phyloP scores from a whole-genome alignment of 2,113 vertebrate species.

The Prunella himalayana region DNA sequence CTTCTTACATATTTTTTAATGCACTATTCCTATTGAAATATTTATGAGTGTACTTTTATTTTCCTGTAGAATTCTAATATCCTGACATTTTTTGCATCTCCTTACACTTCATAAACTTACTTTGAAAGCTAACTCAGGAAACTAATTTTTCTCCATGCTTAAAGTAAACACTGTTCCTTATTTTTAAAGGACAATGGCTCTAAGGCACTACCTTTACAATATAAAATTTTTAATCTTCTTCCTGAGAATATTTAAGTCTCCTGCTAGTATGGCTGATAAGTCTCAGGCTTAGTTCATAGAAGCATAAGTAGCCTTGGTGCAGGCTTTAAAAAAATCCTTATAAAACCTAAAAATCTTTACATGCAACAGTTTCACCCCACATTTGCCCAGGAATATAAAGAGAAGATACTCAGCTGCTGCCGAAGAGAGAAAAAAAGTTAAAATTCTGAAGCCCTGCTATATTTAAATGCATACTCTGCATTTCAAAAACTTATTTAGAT shows the following conservation, averaged over 20 bases:
- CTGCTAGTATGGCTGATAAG: background rate
- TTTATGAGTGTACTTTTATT: background rate
- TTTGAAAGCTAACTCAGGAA: background rate
- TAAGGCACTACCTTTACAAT: background rate
- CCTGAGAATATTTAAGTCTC: background rate
- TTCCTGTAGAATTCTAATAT: conserved; percentile 9
- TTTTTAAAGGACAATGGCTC: background rate
- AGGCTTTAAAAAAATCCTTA: background rate
- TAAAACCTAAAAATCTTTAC: background rate
- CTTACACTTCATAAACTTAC: background rate
- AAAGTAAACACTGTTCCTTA: background rate
- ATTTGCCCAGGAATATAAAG: background rate
- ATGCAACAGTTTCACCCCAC: background rate
- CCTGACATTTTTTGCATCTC: background rate
- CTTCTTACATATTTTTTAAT: background rate
- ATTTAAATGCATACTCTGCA: background rate
- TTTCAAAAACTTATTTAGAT: background rate
- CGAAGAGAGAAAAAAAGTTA: background rate
- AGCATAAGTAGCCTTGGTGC: background rate
- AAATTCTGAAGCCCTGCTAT: background rate
- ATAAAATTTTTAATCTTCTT: background rate
- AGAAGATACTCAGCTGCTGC: background rate
- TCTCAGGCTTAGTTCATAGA: background rate
- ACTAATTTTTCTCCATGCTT: background rate
- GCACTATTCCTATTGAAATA: background rate